A percentile compares a stretch with the other conserved stretches of the same genome.
These are phyloP conservation scores for Melieria crassipennis DNA, from an alignment of 2,888 invertebrate species.

Conservation along the genomic window DNA sequence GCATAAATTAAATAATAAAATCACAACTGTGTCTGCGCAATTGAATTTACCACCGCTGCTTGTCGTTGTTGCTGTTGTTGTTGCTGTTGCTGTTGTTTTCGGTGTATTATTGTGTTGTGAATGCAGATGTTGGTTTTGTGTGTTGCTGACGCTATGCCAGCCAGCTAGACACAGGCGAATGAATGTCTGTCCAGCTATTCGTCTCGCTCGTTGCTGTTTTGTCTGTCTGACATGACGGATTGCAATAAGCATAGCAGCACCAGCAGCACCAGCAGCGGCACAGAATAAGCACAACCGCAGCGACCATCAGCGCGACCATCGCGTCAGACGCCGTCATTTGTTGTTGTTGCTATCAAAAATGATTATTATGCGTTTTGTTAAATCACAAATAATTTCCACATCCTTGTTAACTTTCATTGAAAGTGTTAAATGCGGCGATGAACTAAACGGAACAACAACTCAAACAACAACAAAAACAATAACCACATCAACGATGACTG, in stretches of 20 bases:
- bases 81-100: conserved; percentile 4
- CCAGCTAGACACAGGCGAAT: neutral
- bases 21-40: conserved; percentile 50
- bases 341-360: conserved; percentile 26
- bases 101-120: neutral
- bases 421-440: neutral
- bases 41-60: conserved; percentile 42
- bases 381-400: conserved; percentile 53
- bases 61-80: conserved; percentile 2
- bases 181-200: neutral
- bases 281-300: neutral
- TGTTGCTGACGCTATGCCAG: neutral
- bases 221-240: neutral
- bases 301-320: neutral
- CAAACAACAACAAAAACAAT: no score
- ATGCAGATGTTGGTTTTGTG: neutral
- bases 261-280: neutral
- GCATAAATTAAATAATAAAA: conserved; percentile 62
- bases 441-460: no score
- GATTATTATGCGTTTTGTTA: conserved; percentile 33
- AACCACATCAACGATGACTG: no score
- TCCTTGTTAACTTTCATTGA: conserved; percentile 54
- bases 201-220: neutral
- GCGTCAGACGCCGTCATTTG: neutral
- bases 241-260: neutral